phyloP scores from a whole-genome alignment of 2,797 vertebrate species.

The Lagocephalus sceleratus region DNA sequence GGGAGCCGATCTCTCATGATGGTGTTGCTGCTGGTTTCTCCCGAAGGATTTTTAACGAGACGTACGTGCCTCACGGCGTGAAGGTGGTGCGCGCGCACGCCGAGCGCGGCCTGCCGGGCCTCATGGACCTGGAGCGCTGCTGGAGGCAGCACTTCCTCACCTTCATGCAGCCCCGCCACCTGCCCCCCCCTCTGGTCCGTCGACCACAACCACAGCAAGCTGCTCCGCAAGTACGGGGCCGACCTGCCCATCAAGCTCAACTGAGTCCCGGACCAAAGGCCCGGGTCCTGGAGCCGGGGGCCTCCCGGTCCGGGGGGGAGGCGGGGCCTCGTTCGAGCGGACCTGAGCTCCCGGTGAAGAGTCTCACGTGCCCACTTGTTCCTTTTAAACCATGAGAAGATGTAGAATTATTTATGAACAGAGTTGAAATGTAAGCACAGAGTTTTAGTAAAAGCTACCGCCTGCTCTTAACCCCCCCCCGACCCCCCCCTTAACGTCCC shows the following conservation, averaged over 20 bases:
- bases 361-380: constrained; percentile 47
- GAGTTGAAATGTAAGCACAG: constrained; percentile 22
- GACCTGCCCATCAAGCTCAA: constrained; percentile 82
- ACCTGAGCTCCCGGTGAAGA: background rate
- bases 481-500: background rate
- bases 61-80: constrained; percentile 90
- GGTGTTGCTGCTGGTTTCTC: background rate
- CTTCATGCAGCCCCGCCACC: constrained; percentile 87
- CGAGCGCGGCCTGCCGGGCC: constrained; percentile 80
- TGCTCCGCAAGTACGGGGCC: constrained; percentile 88
- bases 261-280: constrained; percentile 29
- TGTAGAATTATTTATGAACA: constrained; percentile 44
- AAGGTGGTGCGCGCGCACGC: constrained; percentile 88
- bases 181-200: constrained; percentile 93
- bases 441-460: constrained; percentile 63
- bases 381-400: background rate
- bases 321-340: background rate
- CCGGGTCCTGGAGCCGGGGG: background rate
- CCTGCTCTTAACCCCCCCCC: constrained; percentile 57
- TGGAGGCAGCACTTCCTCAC: constrained; percentile 96
- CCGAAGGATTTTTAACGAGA: constrained; percentile 90
- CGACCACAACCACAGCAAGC: constrained; percentile 91
- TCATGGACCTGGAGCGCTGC: constrained; percentile 90
- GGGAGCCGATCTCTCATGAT: background rate
- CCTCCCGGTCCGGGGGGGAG: background rate